Conservation (phyloP, 2,888 invertebrate genomes). For the Fabriciana adippe region DNA sequence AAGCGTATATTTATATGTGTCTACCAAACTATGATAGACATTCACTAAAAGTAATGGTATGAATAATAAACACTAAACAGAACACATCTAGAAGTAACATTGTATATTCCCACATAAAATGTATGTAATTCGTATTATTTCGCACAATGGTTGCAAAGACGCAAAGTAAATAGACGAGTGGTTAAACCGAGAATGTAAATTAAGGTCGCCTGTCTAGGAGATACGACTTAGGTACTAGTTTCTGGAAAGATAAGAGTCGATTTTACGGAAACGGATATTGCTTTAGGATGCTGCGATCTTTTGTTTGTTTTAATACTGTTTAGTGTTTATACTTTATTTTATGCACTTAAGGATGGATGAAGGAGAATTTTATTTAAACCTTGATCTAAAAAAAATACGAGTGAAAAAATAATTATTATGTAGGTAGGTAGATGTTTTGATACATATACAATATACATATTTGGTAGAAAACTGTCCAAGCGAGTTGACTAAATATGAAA, state of each 20-base stretch:
- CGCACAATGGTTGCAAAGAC: constrained; percentile 1
- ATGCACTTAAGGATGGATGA: too few species aligned
- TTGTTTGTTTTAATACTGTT: background rate
- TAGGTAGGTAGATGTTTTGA: too few species aligned
- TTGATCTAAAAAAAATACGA: too few species aligned
- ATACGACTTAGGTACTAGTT: constrained; percentile 33
- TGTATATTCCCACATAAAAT: background rate
- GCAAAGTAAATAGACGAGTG: constrained; percentile 44
- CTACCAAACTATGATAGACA: too few species aligned
- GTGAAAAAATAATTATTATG: too few species aligned
- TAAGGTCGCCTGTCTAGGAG: constrained; percentile 44
- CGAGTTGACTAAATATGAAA: too few species aligned
- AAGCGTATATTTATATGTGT: too few species aligned
- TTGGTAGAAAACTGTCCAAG: too few species aligned
- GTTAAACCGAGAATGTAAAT: constrained; percentile 69
- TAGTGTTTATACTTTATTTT: background rate
- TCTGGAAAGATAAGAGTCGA: constrained; percentile 28
- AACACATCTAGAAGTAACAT: background rate
- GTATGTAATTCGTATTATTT: constrained; percentile 1
- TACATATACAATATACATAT: too few species aligned
- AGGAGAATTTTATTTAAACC: too few species aligned
- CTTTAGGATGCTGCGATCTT: constrained; percentile 3
- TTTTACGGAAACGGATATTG: constrained; percentile 29
- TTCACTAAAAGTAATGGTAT: too few species aligned
- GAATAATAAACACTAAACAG: too few species aligned